phyloP scores from a whole-genome alignment of 1,140 invertebrate species.

The Zaprionus capensis region DNA sequence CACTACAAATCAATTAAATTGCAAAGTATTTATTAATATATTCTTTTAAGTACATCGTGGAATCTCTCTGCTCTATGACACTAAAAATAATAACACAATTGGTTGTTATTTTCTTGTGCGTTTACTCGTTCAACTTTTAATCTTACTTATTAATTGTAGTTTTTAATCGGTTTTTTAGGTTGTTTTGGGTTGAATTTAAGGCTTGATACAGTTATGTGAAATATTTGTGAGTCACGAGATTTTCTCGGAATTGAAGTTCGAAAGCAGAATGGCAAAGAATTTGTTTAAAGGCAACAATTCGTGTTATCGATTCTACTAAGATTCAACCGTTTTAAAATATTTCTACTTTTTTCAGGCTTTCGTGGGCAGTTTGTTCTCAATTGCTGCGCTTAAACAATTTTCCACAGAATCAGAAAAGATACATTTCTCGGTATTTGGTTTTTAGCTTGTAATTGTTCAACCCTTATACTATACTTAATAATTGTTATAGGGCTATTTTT shows the following conservation, averaged over 20 bases:
- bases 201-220: conserved; percentile 47
- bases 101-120: conserved; percentile 54
- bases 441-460: conserved; percentile 22
- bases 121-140: conserved; percentile 41
- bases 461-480: conserved; percentile 15
- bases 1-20: conserved; percentile 24
- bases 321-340: conserved; percentile 10
- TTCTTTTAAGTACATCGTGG: not conserved
- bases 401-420: conserved; percentile 16
- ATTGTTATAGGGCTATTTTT: conserved; percentile 26
- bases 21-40: conserved; percentile 11
- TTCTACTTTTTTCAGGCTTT: conserved; percentile 19
- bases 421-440: conserved; percentile 18
- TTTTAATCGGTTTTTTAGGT: conserved; percentile 41
- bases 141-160: conserved; percentile 26
- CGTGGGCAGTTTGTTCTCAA: conserved; percentile 20
- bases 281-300: conserved; percentile 40
- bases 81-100: conserved; percentile 66
- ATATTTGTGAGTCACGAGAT: conserved; percentile 15
- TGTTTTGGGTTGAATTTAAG: conserved; percentile 53
- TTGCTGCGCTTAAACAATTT: conserved; percentile 44
- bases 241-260: not conserved
- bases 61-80: conserved; percentile 4
- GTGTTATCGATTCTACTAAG: conserved; percentile 9
- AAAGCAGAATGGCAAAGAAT: conserved; percentile 17